Percentiles rank a stretch among this genome's conserved stretches.
These are phyloP conservation scores for Ochropleura plecta DNA, from an alignment of 2,888 invertebrate species.

Conservation along the genomic window DNA sequence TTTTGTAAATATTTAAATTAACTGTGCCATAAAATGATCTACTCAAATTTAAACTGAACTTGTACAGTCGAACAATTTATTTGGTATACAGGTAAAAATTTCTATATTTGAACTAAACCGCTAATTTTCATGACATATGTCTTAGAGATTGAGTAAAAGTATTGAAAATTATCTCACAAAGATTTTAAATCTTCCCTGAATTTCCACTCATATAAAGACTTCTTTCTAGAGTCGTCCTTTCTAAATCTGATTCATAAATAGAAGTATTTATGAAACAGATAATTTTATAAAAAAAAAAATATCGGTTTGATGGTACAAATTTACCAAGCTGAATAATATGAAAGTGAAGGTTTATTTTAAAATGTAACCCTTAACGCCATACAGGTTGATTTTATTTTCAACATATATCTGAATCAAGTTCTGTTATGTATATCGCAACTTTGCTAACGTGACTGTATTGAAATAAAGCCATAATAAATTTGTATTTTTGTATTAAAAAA, in stretches of 20 bases:
- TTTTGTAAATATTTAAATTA: constrained; percentile 29
- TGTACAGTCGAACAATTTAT: background rate
- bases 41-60: background rate
- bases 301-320: background rate
- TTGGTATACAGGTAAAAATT: background rate
- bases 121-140: background rate
- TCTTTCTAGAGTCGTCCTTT: too few relatives aligned
- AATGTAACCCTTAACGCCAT: background rate
- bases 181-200: background rate
- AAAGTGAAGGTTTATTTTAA: constrained; percentile 19
- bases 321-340: background rate
- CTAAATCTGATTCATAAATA: background rate
- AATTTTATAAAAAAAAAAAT: background rate
- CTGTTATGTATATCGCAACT: background rate
- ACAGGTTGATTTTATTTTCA: background rate
- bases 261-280: too few relatives aligned
- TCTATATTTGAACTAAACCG: background rate
- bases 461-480: background rate
- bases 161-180: background rate
- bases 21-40: constrained; percentile 2
- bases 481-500: background rate
- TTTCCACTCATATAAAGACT: background rate
- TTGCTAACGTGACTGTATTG: background rate
- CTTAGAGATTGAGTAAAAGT: background rate
- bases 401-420: background rate